phyloP scores from a whole-genome alignment of 2,113 vertebrate species.

The Oreochromis tanganicae region DNA sequence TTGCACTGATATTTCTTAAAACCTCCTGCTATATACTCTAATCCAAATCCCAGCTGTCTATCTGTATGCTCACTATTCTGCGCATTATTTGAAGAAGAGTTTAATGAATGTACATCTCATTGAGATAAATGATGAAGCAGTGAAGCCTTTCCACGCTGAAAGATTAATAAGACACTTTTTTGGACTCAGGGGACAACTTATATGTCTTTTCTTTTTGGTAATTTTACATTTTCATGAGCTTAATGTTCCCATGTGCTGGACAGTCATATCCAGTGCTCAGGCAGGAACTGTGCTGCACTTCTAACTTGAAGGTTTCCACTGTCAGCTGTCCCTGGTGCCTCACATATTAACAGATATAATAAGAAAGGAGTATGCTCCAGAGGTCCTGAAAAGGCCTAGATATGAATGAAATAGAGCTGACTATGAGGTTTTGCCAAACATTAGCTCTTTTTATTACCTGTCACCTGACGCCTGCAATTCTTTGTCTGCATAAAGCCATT shows the following conservation, averaged over 20 bases:
- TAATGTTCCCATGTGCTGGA: neutral
- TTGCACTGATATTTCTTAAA: neutral
- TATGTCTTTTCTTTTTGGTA: neutral
- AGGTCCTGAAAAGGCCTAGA: constrained; percentile 5
- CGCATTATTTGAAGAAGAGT: neutral
- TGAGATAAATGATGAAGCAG: neutral
- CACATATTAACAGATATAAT: neutral
- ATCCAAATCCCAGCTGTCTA: neutral
- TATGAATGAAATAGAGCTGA: constrained; percentile 53
- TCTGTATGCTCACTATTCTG: neutral
- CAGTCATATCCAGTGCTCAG: neutral
- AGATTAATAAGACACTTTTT: neutral
- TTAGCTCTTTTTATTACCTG: constrained; percentile 37
- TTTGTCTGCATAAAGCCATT: constrained; percentile 40
- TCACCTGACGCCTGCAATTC: constrained; percentile 44
- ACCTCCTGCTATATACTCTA: neutral
- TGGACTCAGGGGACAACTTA: neutral
- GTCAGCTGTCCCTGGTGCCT: neutral
- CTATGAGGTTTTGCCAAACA: constrained; percentile 30
- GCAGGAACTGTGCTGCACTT: neutral
- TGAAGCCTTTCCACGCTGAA: neutral
- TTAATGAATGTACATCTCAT: neutral
- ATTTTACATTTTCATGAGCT: neutral
- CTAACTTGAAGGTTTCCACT: constrained; percentile 4
- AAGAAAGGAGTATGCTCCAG: neutral